phyloP scores from a whole-genome alignment of 2,113 vertebrate species.

The Serinus canaria region DNA sequence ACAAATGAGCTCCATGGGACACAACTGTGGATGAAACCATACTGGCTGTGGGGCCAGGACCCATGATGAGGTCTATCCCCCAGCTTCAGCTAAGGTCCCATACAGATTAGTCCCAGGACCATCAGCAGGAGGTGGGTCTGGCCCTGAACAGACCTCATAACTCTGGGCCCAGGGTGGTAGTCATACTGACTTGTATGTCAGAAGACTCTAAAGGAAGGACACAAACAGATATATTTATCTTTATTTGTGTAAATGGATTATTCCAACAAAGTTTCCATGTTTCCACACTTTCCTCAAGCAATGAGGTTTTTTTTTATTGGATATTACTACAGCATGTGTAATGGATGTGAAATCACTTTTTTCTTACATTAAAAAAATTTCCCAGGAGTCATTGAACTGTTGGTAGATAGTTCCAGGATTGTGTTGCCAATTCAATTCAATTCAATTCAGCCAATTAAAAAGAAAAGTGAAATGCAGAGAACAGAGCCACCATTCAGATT shows the following conservation, averaged over 20 bases:
- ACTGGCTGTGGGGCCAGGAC: no score
- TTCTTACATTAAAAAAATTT: background rate
- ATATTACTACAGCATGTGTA: background rate
- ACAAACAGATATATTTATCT: background rate
- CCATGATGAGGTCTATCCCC: accelerated
- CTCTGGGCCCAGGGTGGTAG: accelerated
- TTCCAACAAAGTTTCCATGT: background rate
- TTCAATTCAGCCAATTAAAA: background rate
- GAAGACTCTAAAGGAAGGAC: background rate
- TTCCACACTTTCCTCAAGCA: background rate
- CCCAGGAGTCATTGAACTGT: background rate
- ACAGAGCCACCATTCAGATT: slow-evolving; percentile 5
- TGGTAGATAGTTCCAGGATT: background rate
- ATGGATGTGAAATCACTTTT: background rate
- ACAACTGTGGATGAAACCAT: no score
- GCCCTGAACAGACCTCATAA: accelerated
- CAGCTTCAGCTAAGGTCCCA: accelerated
- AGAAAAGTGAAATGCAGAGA: background rate
- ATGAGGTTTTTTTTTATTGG: background rate
- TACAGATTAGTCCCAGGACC: background rate
- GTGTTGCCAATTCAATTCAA: background rate
- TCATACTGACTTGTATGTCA: background rate
- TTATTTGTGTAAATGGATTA: background rate
- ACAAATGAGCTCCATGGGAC: background rate
- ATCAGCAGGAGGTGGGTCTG: background rate